Percentiles rank a stretch among this genome's conserved stretches.
Conservation (phyloP, 2,888 invertebrate genomes). For the Gymnosoma rotundatum region DNA sequence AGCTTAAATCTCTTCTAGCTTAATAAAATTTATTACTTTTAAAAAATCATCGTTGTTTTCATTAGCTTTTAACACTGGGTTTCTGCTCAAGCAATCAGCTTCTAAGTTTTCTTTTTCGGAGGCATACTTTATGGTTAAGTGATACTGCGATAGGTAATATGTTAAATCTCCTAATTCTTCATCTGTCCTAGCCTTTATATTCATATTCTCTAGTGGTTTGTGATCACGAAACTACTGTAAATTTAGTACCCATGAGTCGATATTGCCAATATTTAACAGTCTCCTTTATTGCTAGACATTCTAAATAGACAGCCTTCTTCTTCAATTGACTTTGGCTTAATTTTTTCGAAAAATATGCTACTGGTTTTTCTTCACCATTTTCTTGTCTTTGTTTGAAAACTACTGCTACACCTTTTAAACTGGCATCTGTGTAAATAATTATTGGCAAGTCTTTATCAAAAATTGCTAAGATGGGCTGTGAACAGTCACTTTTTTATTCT, state of each 20-base stretch:
- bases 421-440: slow-evolving; percentile 68
- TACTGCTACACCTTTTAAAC: slow-evolving; percentile 61
- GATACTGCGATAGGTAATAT: slow-evolving; percentile 59
- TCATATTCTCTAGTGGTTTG: slow-evolving; percentile 65
- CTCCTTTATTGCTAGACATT: slow-evolving; percentile 63
- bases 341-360: slow-evolving; percentile 68
- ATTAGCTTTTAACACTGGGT: too few relatives aligned
- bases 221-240: slow-evolving; percentile 69
- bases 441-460: slow-evolving; percentile 69
- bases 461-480: slow-evolving; percentile 63
- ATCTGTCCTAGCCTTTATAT: slow-evolving; percentile 18
- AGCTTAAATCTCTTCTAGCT: too few relatives aligned
- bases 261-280: slow-evolving; percentile 69
- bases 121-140: slow-evolving; percentile 56
- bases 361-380: slow-evolving; percentile 65
- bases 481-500: slow-evolving; percentile 14
- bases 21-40: too few relatives aligned
- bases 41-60: too few relatives aligned
- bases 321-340: slow-evolving; percentile 44
- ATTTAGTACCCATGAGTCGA: slow-evolving; percentile 60
- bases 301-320: slow-evolving; percentile 50
- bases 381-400: slow-evolving; percentile 67
- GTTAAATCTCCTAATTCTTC: slow-evolving; percentile 17
- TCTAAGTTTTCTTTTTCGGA: slow-evolving; percentile 58
- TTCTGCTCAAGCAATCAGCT: too few relatives aligned